Conservation (phyloP, 64 coral and sea anemone genomes). For the Hydrozoanthus tunicans region DNA sequence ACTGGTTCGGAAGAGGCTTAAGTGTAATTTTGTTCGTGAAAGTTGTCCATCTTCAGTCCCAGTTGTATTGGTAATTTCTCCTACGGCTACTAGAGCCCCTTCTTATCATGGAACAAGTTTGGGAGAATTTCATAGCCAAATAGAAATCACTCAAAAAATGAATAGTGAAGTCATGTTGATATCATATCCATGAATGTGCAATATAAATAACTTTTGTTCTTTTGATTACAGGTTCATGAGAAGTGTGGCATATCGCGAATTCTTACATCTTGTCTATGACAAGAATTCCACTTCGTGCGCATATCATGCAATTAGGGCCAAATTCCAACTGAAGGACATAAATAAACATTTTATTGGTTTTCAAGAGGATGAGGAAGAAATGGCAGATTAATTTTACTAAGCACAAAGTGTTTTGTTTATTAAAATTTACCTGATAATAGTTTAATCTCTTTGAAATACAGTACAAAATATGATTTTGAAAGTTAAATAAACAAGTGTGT, state of each 20-base stretch:
- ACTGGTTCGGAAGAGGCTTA: conserved; percentile 20
- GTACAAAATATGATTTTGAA: neutral
- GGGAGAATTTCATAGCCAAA: neutral
- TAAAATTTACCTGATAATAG: neutral
- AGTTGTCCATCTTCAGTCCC: neutral
- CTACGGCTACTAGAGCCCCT: neutral
- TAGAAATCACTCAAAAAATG: neutral
- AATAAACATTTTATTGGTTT: conserved; percentile 33
- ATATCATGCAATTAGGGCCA: conserved; percentile 39
- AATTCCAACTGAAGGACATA: neutral
- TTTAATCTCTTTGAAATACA: neutral
- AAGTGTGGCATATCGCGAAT: conserved; percentile 30
- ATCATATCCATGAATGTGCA: neutral
- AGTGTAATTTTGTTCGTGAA: neutral
- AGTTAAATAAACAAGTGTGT: neutral
- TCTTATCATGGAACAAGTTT: neutral
- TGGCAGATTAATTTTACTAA: neutral
- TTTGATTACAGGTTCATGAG: conserved; percentile 34
- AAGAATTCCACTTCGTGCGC: conserved; percentile 56
- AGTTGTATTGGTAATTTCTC: neutral
- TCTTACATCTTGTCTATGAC: conserved; percentile 35
- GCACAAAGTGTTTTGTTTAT: neutral
- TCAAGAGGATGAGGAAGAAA: conserved; percentile 26
- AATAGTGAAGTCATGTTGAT: neutral
- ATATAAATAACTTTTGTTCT: neutral